Evolutionary conservation across 2,113 vertebrate genomes (phyloP).

Genomic region (Gymnorhina tibicen): DNA sequence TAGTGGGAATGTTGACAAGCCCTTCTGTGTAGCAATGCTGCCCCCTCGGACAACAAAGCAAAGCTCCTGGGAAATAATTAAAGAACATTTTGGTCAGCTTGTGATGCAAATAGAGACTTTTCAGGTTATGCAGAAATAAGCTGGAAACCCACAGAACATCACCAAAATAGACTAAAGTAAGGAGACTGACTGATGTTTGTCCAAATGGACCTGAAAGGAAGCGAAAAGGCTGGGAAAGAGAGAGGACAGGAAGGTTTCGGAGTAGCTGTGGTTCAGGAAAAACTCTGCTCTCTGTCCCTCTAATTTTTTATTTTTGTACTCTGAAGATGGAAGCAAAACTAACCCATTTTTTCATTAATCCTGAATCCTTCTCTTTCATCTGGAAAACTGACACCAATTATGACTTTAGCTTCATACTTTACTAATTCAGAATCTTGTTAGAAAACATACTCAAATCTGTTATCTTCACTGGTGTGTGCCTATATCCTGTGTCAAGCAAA

Average conservation of each 20-base stretch:
- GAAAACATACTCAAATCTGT: neutral
- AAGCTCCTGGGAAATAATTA: slow-evolving; percentile 1
- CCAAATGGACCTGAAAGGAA: neutral
- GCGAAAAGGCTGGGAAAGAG: neutral
- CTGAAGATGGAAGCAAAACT: neutral
- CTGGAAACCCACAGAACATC: neutral
- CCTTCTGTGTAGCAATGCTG: neutral
- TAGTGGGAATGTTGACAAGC: neutral
- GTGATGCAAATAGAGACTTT: neutral
- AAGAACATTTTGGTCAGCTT: neutral
- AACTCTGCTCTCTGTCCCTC: neutral
- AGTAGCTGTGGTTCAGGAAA: neutral
- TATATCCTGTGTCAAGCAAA: neutral
- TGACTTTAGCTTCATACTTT: neutral
- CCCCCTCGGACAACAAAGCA: neutral
- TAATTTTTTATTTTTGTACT: neutral
- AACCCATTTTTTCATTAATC: neutral
- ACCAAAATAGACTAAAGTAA: neutral
- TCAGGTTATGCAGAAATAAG: neutral
- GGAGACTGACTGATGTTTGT: neutral
- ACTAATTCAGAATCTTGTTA: neutral
- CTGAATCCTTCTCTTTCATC: neutral
- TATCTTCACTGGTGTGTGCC: neutral
- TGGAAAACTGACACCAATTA: neutral
- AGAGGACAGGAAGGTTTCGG: neutral